Evolutionary conservation across 2,113 vertebrate species (phyloP).

Genomic region (Diadophis punctatus): DNA sequence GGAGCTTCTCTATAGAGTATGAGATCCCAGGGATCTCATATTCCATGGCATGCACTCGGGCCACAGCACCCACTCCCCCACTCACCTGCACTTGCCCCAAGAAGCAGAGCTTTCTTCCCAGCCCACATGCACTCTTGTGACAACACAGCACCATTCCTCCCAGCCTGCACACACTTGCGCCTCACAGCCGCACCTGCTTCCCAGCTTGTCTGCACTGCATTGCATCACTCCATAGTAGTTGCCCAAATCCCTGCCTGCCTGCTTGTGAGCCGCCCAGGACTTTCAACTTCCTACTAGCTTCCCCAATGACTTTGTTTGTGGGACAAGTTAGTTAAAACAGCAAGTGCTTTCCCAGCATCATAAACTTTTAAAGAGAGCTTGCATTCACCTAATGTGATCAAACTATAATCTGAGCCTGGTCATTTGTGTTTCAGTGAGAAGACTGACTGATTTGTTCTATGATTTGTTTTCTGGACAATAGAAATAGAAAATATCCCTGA

Average conservation of each 20-base stretch:
- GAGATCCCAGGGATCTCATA: background rate
- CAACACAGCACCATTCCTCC: background rate
- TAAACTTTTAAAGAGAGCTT: background rate
- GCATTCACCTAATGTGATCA: background rate
- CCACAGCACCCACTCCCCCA: background rate
- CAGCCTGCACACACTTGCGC: background rate
- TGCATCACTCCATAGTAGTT: background rate
- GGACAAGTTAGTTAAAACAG: background rate
- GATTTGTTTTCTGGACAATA: background rate
- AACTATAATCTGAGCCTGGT: background rate
- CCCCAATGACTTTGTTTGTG: background rate
- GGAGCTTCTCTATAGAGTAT: background rate
- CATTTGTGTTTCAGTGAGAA: background rate
- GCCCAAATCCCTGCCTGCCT: background rate
- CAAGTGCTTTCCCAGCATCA: background rate
- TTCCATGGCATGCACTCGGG: background rate
- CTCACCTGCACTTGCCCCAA: background rate
- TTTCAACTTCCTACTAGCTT: background rate
- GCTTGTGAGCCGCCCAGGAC: background rate
- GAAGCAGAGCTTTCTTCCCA: background rate
- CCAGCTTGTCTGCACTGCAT: background rate
- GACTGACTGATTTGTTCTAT: background rate
- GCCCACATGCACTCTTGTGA: background rate
- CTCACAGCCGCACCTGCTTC: background rate
- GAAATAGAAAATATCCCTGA: no score